A percentile compares a stretch with the other conserved stretches of the same genome.
phyloP scores from a whole-genome alignment of 2,113 vertebrate species.

The Clinocottus analis region DNA sequence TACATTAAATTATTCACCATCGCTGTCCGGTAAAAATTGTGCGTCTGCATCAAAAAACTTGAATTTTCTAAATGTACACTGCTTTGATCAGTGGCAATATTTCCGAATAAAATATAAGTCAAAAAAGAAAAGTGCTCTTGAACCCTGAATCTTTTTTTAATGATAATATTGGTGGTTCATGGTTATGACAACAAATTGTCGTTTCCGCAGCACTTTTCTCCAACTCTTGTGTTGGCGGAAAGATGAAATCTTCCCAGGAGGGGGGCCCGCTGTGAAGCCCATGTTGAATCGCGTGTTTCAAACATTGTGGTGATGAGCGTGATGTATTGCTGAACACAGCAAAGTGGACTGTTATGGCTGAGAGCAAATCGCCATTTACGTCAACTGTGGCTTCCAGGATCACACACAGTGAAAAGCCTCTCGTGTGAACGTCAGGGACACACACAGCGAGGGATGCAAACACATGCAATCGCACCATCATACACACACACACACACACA shows the following conservation, averaged over 20 bases:
- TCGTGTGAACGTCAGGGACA: constrained; percentile 25
- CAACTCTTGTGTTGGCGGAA: constrained; percentile 29
- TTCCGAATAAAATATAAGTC: neutral
- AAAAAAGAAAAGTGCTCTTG: neutral
- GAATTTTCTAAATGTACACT: neutral
- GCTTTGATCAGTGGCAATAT: neutral
- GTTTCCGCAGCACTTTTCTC: constrained; percentile 28
- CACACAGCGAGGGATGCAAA: constrained; percentile 19
- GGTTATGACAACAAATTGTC: constrained; percentile 22
- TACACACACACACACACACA: neutral
- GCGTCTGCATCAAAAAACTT: neutral
- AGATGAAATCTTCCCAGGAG: constrained; percentile 40
- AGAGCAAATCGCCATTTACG: constrained; percentile 63
- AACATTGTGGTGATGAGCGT: constrained; percentile 56
- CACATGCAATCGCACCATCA: constrained; percentile 12
- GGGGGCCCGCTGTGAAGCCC: constrained; percentile 33
- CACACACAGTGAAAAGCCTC: constrained; percentile 51
- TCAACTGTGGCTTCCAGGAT: constrained; percentile 65
- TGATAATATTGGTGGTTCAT: constrained; percentile 12
- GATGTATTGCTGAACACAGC: constrained; percentile 66
- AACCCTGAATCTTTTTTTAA: neutral
- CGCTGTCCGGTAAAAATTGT: neutral
- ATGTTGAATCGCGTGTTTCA: constrained; percentile 46
- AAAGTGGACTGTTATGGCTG: constrained; percentile 45
- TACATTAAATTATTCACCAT: neutral